A percentile compares a stretch with the other conserved stretches of the same genome.
These are phyloP conservation scores for Berghia stephanieae DNA, from an alignment of 1,140 invertebrate genomes.

Conservation along the genomic window DNA sequence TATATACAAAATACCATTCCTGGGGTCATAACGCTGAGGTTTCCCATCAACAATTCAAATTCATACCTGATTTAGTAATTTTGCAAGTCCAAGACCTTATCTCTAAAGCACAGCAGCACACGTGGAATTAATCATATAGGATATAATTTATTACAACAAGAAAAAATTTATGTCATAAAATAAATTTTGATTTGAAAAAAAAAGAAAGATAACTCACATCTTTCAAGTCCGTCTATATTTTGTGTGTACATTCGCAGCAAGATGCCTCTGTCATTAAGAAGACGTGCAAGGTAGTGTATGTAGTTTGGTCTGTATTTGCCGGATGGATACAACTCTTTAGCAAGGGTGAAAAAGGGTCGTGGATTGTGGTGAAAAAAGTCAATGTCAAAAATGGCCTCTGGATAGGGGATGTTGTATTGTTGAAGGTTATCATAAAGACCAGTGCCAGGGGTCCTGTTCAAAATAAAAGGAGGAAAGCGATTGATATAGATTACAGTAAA, in stretches of 20 bases:
- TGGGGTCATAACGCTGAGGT: too few species aligned
- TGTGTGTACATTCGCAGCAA: slow-evolving; percentile 67
- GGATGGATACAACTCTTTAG: slow-evolving; percentile 66
- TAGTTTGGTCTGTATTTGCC: slow-evolving; percentile 67
- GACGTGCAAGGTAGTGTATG: slow-evolving; percentile 65
- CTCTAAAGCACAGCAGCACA: too few species aligned
- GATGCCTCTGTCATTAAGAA: slow-evolving; percentile 63
- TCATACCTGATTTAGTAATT: too few species aligned
- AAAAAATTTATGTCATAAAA: too few species aligned
- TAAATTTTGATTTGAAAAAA: slow-evolving; percentile 7
- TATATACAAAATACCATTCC: too few species aligned
- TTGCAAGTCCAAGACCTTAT: too few species aligned
- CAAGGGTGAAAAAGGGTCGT: slow-evolving; percentile 68
- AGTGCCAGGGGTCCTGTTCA: slow-evolving; percentile 85
- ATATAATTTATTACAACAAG: too few species aligned
- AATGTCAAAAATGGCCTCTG: slow-evolving; percentile 95
- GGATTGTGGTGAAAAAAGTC: slow-evolving; percentile 66
- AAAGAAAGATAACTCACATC: slow-evolving; percentile 57
- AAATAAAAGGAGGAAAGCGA: slow-evolving; percentile 13
- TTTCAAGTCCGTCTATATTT: slow-evolving; percentile 69
- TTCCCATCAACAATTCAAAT: too few species aligned
- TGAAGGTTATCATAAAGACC: slow-evolving; percentile 92
- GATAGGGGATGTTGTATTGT: slow-evolving; percentile 91
- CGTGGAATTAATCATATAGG: too few species aligned
- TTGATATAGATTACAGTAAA: too few species aligned